A percentile compares a stretch with the other conserved stretches of the same genome.
phyloP scores from a whole-genome alignment of 2,113 vertebrate species.

The Candoia aspera region DNA sequence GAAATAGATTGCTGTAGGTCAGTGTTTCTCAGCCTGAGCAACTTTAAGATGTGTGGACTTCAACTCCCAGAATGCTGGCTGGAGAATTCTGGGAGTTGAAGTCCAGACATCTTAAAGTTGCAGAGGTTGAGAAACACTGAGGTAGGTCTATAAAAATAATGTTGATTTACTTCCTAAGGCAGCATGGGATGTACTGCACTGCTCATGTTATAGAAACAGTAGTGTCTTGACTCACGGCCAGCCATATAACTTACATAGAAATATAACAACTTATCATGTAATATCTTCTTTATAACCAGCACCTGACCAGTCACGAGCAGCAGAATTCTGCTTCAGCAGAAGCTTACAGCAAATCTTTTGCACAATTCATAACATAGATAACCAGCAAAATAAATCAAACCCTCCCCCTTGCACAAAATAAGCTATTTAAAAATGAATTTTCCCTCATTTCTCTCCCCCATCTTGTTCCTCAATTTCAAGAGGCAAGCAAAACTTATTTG shows the following conservation, averaged over 20 bases:
- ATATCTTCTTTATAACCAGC: neutral
- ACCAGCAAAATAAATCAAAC: neutral
- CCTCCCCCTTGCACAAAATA: neutral
- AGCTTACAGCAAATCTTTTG: neutral
- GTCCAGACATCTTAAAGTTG: neutral
- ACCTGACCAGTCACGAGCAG: neutral
- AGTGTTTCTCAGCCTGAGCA: neutral
- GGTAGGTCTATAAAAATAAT: neutral
- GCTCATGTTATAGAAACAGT: neutral
- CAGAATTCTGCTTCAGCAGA: neutral
- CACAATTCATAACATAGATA: neutral
- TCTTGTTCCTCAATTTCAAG: constrained; percentile 37
- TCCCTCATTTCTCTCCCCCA: constrained; percentile 19
- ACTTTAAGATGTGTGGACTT: neutral
- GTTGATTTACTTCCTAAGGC: neutral
- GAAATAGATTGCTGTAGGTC: constrained; percentile 43
- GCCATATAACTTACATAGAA: neutral
- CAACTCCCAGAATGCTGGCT: neutral
- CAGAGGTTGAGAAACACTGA: neutral
- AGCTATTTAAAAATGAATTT: constrained; percentile 35
- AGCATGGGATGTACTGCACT: neutral
- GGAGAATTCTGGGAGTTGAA: neutral
- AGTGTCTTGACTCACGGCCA: neutral
- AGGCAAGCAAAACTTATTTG: constrained; percentile 18
- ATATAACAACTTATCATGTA: neutral